Conservation (phyloP, 2,888 invertebrate species). For the Selenia dentaria region DNA sequence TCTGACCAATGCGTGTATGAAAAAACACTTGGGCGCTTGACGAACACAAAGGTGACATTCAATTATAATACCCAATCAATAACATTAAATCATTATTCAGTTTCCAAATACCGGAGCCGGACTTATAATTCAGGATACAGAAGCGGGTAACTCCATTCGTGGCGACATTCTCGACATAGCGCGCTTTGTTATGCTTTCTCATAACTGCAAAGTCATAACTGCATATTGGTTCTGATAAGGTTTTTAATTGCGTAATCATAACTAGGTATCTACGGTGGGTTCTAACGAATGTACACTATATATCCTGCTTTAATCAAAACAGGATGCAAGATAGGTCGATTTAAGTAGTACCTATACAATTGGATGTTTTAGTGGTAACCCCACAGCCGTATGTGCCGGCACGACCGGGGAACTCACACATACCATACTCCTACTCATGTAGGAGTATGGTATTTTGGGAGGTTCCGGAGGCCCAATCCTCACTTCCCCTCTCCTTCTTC, state of each 20-base stretch:
- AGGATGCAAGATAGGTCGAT: too few relatives aligned
- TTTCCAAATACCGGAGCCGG: constrained; percentile 17
- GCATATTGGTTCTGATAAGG: background rate
- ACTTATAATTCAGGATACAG: constrained; percentile 7
- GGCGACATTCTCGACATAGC: constrained; percentile 6
- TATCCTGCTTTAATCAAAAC: constrained; percentile 14
- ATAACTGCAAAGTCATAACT: background rate
- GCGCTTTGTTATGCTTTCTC: background rate
- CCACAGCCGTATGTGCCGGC: too few relatives aligned
- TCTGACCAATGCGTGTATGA: too few relatives aligned
- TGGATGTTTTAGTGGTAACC: too few relatives aligned
- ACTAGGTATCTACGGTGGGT: constrained; percentile 1
- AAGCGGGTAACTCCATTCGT: constrained; percentile 4
- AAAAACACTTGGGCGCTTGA: too few relatives aligned
- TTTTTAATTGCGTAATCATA: constrained; percentile 8
- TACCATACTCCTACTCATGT: too few relatives aligned
- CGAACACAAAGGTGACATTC: too few relatives aligned
- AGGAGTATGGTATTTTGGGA: too few relatives aligned
- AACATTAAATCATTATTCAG: background rate
- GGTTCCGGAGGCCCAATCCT: too few relatives aligned
- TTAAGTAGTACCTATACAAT: too few relatives aligned
- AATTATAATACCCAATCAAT: background rate
- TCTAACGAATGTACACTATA: background rate
- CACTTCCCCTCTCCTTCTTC: too few relatives aligned
- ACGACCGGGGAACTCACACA: too few relatives aligned